Evolutionary conservation across 2,888 invertebrate genomes (phyloP).

Genomic region (Eulithis testata): DNA sequence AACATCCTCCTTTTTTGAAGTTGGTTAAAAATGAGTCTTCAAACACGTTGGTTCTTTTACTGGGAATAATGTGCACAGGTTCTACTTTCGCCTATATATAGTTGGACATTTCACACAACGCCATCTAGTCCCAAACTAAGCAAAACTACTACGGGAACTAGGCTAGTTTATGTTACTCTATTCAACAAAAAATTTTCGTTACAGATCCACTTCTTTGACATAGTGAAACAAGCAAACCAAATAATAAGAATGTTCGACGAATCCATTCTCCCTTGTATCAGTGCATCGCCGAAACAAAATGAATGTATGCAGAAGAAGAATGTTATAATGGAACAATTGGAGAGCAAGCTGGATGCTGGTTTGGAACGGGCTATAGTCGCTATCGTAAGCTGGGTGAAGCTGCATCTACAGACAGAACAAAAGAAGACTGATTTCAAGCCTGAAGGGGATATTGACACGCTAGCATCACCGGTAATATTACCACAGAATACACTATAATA

Average conservation of each 20-base stretch:
- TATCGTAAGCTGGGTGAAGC: slow-evolving; percentile 95
- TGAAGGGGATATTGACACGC: slow-evolving; percentile 93
- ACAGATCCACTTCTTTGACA: slow-evolving; percentile 96
- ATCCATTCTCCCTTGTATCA: slow-evolving; percentile 93
- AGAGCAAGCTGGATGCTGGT: slow-evolving; percentile 95
- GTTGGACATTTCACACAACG: too few species aligned
- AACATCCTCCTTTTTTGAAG: too few species aligned
- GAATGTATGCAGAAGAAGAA: slow-evolving; percentile 95
- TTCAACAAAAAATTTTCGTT: slow-evolving; percentile 38
- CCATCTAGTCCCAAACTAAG: too few species aligned
- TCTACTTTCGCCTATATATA: too few species aligned
- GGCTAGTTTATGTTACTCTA: too few species aligned
- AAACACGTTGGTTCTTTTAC: too few species aligned
- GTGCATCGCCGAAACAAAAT: slow-evolving; percentile 94
- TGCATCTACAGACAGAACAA: slow-evolving; percentile 96
- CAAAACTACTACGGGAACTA: neutral
- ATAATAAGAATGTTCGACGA: slow-evolving; percentile 97
- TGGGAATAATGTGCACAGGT: too few species aligned
- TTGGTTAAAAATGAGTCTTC: too few species aligned
- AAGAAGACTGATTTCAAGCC: slow-evolving; percentile 97
- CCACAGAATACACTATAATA: too few species aligned
- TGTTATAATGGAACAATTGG: slow-evolving; percentile 93
- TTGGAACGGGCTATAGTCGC: slow-evolving; percentile 94
- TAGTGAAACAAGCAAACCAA: slow-evolving; percentile 96
- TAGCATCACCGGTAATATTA: slow-evolving; percentile 90